These are phyloP conservation scores for Sericinus montela DNA, from an alignment of 2,888 invertebrate genomes.

Conservation along the genomic window DNA sequence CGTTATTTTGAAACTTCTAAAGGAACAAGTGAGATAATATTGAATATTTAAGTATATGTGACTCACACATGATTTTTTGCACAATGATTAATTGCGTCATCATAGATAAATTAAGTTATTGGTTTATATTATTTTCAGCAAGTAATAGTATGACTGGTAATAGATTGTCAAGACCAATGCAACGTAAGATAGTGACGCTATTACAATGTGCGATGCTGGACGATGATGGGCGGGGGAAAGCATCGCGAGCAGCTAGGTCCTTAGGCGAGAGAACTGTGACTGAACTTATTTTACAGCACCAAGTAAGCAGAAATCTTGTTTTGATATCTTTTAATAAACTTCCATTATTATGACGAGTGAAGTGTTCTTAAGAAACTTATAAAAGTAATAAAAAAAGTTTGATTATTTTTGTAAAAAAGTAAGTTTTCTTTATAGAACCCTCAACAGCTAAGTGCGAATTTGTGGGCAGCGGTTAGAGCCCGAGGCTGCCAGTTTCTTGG, in stretches of 20 bases:
- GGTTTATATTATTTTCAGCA: constrained; percentile 28
- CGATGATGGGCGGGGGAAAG: constrained; percentile 90
- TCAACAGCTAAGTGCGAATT: constrained; percentile 93
- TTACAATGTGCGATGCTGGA: constrained; percentile 94
- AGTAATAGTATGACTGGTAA: constrained; percentile 45
- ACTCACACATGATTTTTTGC: no score
- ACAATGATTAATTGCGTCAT: no score
- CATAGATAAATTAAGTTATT: no score
- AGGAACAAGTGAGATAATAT: no score
- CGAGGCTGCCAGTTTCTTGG: constrained; percentile 99
- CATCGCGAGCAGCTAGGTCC: constrained; percentile 91
- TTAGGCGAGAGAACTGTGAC: constrained; percentile 96
- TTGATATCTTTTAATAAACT: no score
- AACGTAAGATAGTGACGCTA: constrained; percentile 94
- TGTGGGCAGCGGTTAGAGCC: constrained; percentile 98
- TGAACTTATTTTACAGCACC: constrained; percentile 95
- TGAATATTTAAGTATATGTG: no score
- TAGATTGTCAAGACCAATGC: constrained; percentile 92
- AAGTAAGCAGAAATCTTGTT: no score
- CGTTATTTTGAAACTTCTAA: no score
- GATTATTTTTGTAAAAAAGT: background rate
- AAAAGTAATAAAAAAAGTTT: no score
- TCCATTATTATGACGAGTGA: no score
- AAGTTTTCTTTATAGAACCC: constrained; percentile 82
- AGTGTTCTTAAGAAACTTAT: no score